Conservation (phyloP, 2,888 invertebrate species). For the Agrochola macilenta region DNA sequence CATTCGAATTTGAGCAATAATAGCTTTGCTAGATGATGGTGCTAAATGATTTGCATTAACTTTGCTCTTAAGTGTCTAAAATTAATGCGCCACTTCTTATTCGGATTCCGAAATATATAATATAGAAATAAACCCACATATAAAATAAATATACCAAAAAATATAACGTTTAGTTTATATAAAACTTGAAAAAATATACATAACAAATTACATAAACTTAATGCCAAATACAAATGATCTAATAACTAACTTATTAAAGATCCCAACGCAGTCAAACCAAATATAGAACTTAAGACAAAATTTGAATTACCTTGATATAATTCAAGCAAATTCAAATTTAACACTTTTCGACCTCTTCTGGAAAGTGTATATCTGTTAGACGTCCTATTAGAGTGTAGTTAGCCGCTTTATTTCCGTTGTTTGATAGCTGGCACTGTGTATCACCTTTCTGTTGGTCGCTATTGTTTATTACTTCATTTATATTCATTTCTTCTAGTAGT, state of each 20-base stretch:
- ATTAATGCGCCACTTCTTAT: too few relatives aligned
- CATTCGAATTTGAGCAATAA: background rate
- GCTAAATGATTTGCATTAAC: background rate
- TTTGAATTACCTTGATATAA: constrained; percentile 68
- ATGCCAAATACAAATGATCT: background rate
- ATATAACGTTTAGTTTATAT: background rate
- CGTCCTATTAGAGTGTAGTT: constrained; percentile 86
- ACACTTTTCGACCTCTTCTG: constrained; percentile 67
- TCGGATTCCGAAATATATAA: background rate
- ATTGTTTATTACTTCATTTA: constrained; percentile 80
- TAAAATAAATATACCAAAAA: background rate
- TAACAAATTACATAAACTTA: constrained; percentile 34
- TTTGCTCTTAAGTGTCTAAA: background rate
- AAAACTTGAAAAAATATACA: constrained; percentile 23
- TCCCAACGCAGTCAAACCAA: constrained; percentile 73
- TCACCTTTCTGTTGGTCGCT: constrained; percentile 86
- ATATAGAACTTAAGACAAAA: constrained; percentile 72
- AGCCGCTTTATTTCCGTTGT: constrained; percentile 85
- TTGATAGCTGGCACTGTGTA: constrained; percentile 89
- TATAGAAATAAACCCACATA: background rate
- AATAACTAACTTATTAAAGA: constrained; percentile 2
- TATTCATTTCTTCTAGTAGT: constrained; percentile 84
- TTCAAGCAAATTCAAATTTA: constrained; percentile 72
- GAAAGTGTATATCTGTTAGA: constrained; percentile 82
- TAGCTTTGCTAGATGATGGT: background rate